These are phyloP conservation scores for Paramuricea clavata DNA, from an alignment of 92 coral and sea anemone species.

Conservation along the genomic window DNA sequence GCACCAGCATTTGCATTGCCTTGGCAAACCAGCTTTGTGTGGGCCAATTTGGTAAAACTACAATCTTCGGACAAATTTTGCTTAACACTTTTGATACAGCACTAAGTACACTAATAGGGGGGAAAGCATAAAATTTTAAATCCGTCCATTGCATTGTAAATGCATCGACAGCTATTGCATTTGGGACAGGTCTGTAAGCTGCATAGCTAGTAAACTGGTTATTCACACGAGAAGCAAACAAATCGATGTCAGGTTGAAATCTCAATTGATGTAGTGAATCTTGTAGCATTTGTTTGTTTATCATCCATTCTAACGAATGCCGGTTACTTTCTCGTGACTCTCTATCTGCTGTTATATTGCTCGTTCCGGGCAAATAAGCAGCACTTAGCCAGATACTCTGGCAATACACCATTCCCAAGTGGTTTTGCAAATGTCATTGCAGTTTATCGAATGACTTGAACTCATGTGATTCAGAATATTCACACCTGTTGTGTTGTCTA, in stretches of 20 bases:
- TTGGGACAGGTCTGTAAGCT: conserved; percentile 36
- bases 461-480: conserved; percentile 10
- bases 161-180: conserved; percentile 30
- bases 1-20: conserved; percentile 21
- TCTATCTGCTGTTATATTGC: conserved; percentile 23
- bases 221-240: conserved; percentile 59
- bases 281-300: background rate
- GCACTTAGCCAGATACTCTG: conserved; percentile 26
- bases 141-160: conserved; percentile 25
- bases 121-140: conserved; percentile 40
- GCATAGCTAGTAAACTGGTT: conserved; percentile 32
- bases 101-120: conserved; percentile 45
- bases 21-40: conserved; percentile 26
- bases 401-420: conserved; percentile 48
- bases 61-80: conserved; percentile 11
- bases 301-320: conserved; percentile 37
- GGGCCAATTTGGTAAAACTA: conserved; percentile 30
- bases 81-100: conserved; percentile 21
- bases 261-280: conserved; percentile 13
- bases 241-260: conserved; percentile 34
- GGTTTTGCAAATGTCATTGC: conserved; percentile 12
- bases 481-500: conserved; percentile 27
- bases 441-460: background rate
- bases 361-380: conserved; percentile 23
- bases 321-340: conserved; percentile 13